phyloP scores from a whole-genome alignment of 2,797 vertebrate species.

The Labeo calbasu region DNA sequence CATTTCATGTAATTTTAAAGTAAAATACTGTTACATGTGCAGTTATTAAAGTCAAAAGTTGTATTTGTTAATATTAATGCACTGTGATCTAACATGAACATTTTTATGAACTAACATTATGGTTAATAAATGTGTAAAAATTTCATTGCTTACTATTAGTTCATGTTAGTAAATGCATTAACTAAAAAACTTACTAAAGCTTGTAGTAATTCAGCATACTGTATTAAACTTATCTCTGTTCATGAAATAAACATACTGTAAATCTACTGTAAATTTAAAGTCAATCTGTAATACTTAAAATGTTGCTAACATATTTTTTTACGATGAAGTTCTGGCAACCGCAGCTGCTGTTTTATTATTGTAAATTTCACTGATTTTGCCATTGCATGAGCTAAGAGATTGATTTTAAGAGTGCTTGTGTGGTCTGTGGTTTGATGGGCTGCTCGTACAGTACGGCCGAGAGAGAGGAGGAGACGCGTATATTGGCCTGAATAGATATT shows the following conservation, averaged over 20 bases:
- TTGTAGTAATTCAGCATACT: too few relatives aligned
- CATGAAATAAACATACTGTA: neutral
- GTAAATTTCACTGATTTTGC: neutral
- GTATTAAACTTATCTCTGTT: too few relatives aligned
- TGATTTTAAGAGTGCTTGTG: neutral
- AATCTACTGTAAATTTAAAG: neutral
- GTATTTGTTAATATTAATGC: too few relatives aligned
- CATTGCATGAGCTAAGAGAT: neutral
- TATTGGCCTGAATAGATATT: slow-evolving; percentile 47
- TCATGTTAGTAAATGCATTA: too few relatives aligned
- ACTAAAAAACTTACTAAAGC: too few relatives aligned
- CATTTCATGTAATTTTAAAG: too few relatives aligned
- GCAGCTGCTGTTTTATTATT: neutral
- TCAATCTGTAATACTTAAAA: neutral
- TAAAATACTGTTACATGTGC: too few relatives aligned
- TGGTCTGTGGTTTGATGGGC: slow-evolving; percentile 22
- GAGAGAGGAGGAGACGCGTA: neutral
- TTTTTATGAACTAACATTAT: too few relatives aligned
- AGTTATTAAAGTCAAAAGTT: too few relatives aligned
- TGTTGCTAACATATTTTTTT: neutral
- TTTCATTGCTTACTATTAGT: too few relatives aligned
- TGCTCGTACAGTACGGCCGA: neutral
- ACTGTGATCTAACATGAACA: too few relatives aligned
- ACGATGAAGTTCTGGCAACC: neutral
- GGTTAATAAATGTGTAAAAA: too few relatives aligned